These are phyloP conservation scores for Schizothorax lantsangensis DNA, from an alignment of 2,797 vertebrate species.

Conservation along the genomic window DNA sequence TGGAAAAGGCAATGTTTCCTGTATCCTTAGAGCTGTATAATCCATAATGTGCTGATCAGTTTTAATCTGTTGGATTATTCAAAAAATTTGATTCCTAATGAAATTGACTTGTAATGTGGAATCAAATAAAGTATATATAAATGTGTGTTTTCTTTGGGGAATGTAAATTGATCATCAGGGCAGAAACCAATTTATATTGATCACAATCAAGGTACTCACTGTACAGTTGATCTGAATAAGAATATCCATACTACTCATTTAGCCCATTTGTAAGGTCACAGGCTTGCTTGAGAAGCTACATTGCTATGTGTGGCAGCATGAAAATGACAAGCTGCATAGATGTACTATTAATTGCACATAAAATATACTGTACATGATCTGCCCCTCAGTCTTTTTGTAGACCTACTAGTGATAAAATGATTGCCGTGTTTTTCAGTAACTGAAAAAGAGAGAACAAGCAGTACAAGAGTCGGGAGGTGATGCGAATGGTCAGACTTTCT, in stretches of 20 bases:
- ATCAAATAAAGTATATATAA: no score
- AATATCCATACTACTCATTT: not conserved
- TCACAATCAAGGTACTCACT: not conserved
- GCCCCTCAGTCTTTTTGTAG: not conserved
- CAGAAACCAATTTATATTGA: not conserved
- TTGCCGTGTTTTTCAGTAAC: not conserved
- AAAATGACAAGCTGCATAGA: not conserved
- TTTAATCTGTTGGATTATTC: no score
- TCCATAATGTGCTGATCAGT: no score
- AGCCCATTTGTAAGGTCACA: not conserved
- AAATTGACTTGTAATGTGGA: no score
- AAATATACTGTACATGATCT: not conserved
- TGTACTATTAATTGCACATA: not conserved
- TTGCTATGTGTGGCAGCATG: not conserved
- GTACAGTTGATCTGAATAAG: not conserved
- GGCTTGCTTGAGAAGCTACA: not conserved
- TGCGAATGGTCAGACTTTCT: not conserved
- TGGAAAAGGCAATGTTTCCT: no score
- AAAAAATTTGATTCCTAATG: no score
- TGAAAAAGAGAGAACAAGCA: not conserved
- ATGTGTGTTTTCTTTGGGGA: not conserved
- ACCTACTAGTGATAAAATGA: not conserved
- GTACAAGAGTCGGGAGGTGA: not conserved
- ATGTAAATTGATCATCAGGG: not conserved
- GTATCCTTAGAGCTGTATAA: no score